Evolutionary conservation across 2,113 vertebrate species (phyloP).

Genomic region (Nestor notabilis): DNA sequence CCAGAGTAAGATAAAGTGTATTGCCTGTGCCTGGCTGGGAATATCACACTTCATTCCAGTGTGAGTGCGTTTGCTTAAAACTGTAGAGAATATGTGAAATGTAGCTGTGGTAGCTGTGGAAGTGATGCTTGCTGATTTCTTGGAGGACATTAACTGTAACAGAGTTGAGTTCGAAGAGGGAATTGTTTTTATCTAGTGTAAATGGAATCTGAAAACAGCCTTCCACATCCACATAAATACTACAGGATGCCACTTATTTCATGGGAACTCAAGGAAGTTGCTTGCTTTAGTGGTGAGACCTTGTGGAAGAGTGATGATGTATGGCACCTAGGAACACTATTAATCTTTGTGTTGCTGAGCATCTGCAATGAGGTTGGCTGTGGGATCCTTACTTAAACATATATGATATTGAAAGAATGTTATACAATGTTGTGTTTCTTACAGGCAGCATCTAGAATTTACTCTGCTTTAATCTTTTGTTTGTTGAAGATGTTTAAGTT

Average conservation of each 20-base stretch:
- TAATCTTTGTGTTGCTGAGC: not conserved
- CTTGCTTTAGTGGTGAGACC: not conserved
- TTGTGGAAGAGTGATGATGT: not conserved
- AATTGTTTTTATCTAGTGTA: not conserved
- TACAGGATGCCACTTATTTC: not conserved
- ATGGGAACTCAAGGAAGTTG: not conserved
- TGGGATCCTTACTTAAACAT: not conserved
- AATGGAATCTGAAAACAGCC: not conserved
- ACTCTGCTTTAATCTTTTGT: not conserved
- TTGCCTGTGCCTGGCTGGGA: not conserved
- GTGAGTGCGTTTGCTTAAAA: not conserved
- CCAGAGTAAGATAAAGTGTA: not conserved
- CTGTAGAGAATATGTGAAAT: not conserved
- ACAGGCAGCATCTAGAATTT: not conserved
- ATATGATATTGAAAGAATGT: not conserved
- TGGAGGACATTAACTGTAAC: not conserved
- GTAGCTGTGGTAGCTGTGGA: not conserved
- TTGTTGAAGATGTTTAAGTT: not conserved
- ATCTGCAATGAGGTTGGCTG: not conserved
- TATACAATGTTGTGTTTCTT: not conserved
- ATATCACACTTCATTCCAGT: not conserved
- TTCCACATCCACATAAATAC: not conserved
- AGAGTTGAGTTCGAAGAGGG: not conserved
- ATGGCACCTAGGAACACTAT: not conserved
- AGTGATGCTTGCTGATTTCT: not conserved